Evolutionary conservation across 2,113 vertebrate genomes (phyloP).

Genomic region (Zosterops hypoxanthus): DNA sequence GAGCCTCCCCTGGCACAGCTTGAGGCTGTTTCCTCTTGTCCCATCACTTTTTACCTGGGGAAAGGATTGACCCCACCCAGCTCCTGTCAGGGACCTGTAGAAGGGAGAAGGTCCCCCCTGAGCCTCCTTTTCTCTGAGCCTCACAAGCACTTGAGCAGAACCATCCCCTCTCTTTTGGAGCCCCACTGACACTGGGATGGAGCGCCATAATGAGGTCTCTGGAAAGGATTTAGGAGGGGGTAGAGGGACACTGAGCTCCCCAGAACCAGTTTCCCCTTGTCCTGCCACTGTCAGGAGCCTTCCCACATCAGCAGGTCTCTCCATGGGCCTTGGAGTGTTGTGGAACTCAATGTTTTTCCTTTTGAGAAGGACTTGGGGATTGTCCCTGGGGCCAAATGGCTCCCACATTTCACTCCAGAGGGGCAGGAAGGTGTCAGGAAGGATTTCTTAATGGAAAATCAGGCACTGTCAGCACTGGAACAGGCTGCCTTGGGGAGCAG

Average conservation of each 20-base stretch:
- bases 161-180: not conserved
- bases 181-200: not conserved
- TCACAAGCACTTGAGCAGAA: not conserved
- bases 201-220: not conserved
- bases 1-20: not conserved
- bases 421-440: not conserved
- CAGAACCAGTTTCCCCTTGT: not conserved
- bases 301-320: not conserved
- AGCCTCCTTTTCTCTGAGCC: not conserved
- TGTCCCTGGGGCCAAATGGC: not conserved
- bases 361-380: not conserved
- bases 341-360: not conserved
- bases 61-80: not conserved
- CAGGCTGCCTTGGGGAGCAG: not conserved
- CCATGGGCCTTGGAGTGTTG: fast-evolving
- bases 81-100: not conserved
- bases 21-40: not conserved
- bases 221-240: not conserved
- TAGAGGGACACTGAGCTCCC: not conserved
- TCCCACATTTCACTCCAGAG: not conserved
- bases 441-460: not conserved
- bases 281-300: not conserved
- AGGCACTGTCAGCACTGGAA: not conserved
- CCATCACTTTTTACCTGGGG: not conserved
- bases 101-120: not conserved